A percentile compares a stretch with the other conserved stretches of the same genome.
Conservation (phyloP, 2,888 invertebrate species). For the Drosophila dives region DNA sequence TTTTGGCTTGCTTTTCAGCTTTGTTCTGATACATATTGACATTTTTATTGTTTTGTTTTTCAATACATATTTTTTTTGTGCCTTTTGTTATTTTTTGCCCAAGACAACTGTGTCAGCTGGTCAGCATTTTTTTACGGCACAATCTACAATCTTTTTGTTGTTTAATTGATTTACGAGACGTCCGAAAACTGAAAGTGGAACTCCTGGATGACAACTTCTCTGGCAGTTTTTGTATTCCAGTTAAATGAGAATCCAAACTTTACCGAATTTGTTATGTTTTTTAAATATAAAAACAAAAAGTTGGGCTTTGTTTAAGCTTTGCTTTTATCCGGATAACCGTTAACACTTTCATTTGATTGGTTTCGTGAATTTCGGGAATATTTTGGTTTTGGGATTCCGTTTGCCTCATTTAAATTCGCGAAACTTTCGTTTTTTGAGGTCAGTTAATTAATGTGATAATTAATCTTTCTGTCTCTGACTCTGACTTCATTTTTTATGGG, state of each 20-base stretch:
- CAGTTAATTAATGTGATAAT: constrained; percentile 83
- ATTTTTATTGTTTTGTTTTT: constrained; percentile 46
- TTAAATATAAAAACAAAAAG: too few species aligned
- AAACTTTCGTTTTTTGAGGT: constrained; percentile 82
- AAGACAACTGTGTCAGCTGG: constrained; percentile 57
- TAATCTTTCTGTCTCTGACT: constrained; percentile 68
- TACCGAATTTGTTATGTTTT: too few species aligned
- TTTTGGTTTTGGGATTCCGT: constrained; percentile 18
- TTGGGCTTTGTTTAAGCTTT: not conserved
- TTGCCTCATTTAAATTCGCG: constrained; percentile 33
- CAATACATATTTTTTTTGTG: not conserved
- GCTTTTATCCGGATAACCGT: not conserved
- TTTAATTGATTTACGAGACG: constrained; percentile 49
- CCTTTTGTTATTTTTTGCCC: constrained; percentile 7
- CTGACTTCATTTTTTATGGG: constrained; percentile 40
- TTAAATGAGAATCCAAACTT: not conserved
- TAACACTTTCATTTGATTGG: constrained; percentile 54
- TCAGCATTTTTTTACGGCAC: constrained; percentile 54
- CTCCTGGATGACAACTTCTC: constrained; percentile 7
- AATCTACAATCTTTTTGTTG: constrained; percentile 58
- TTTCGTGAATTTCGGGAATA: constrained; percentile 9
- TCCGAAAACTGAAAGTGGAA: constrained; percentile 21
- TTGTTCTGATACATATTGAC: constrained; percentile 43
- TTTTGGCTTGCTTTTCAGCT: constrained; percentile 37
- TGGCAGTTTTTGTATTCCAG: not conserved